Conservation (phyloP, 2,113 vertebrate species). For the Limnothrissa miodon region DNA sequence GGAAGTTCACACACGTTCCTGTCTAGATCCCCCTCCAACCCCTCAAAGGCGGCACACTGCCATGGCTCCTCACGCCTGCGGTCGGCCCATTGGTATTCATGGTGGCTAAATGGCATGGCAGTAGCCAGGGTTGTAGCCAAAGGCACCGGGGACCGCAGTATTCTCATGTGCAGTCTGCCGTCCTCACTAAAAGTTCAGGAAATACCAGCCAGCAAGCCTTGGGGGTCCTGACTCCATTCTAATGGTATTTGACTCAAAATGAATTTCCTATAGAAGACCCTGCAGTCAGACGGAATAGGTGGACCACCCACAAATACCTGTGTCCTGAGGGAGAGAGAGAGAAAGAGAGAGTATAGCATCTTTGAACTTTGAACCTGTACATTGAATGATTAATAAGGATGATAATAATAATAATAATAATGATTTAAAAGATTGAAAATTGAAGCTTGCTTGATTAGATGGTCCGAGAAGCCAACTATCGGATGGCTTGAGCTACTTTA, state of each 20-base stretch:
- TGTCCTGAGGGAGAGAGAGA: neutral
- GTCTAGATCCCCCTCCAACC: neutral
- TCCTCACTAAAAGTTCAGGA: constrained; percentile 6
- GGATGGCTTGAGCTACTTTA: no score
- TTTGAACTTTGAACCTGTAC: no score
- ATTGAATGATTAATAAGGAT: no score
- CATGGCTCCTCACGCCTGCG: neutral
- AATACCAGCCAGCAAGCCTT: neutral
- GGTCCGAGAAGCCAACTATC: no score
- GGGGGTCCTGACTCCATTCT: constrained; percentile 18
- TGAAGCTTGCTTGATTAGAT: no score
- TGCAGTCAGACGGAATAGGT: neutral
- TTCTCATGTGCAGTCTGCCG: neutral
- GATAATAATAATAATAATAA: no score
- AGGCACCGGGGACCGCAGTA: constrained; percentile 17
- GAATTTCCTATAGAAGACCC: neutral
- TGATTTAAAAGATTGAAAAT: no score
- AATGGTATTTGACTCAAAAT: neutral
- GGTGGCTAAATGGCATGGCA: constrained; percentile 38
- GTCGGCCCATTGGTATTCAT: constrained; percentile 18
- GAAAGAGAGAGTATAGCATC: neutral
- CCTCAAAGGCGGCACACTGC: neutral
- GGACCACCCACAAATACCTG: neutral
- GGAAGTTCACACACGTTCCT: neutral
- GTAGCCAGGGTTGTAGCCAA: neutral